Conservation (phyloP, 1,140 invertebrate genomes). For the Hycleus phaleratus region DNA sequence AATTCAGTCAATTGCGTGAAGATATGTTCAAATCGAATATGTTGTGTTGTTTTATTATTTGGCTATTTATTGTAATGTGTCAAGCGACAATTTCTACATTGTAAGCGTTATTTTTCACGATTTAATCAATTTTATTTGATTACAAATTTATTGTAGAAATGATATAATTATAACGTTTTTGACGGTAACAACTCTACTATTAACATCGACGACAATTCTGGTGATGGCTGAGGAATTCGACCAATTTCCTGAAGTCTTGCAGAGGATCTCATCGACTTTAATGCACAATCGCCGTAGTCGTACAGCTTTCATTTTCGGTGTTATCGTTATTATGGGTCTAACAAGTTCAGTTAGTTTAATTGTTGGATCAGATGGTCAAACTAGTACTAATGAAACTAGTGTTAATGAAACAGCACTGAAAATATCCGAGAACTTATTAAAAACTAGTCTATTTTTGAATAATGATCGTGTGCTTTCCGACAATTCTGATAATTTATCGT, state of each 20-base stretch:
- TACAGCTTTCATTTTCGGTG: constrained; percentile 71
- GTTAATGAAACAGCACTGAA: not conserved
- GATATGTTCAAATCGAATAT: constrained; percentile 93
- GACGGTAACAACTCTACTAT: constrained; percentile 54
- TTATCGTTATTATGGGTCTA: constrained; percentile 68
- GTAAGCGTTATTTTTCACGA: constrained; percentile 16
- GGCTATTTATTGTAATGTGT: constrained; percentile 78
- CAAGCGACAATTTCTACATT: constrained; percentile 25
- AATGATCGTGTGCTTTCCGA: too few relatives aligned
- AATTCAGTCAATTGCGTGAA: constrained; percentile 83
- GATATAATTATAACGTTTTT: constrained; percentile 41
- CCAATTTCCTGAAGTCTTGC: constrained; percentile 53
- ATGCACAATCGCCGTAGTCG: constrained; percentile 60
- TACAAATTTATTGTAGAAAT: not conserved
- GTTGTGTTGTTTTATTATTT: constrained; percentile 83
- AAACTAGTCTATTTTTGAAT: too few relatives aligned
- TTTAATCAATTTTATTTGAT: too few relatives aligned
- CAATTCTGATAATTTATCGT: too few relatives aligned
- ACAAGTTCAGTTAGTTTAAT: constrained; percentile 45
- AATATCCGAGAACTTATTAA: constrained; percentile 10
- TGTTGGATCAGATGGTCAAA: not conserved
- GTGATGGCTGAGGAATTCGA: constrained; percentile 84
- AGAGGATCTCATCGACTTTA: constrained; percentile 63
- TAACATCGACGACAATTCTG: constrained; percentile 60
- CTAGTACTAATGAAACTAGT: not conserved